phyloP scores from a whole-genome alignment of 2,113 vertebrate species.

The Nycticryphes semicollaris region DNA sequence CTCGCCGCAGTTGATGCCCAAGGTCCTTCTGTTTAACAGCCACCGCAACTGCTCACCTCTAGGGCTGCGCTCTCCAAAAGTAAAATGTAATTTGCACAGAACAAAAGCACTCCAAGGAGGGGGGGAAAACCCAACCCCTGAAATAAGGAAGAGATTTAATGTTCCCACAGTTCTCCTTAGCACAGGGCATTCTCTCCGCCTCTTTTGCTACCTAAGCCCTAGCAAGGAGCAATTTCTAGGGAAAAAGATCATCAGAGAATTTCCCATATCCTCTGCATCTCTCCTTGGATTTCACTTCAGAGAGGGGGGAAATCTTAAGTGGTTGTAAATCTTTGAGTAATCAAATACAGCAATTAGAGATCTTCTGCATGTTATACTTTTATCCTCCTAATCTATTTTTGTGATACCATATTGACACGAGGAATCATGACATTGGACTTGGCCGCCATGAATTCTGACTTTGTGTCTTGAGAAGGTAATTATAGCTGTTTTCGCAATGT shows the following conservation, averaged over 20 bases:
- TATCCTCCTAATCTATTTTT: neutral
- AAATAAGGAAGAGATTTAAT: neutral
- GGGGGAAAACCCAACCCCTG: neutral
- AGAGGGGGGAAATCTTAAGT: neutral
- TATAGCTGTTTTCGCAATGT: neutral
- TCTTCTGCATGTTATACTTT: neutral
- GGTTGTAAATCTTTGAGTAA: slow-evolving; percentile 47
- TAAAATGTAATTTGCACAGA: neutral
- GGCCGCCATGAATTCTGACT: neutral
- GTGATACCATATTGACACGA: slow-evolving; percentile 4
- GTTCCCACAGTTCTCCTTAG: slow-evolving; percentile 17
- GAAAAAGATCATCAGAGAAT: neutral
- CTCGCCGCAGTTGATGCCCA: rapidly evolving
- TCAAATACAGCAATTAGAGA: slow-evolving; percentile 45
- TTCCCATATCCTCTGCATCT: slow-evolving; percentile 22
- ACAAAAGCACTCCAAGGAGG: neutral
- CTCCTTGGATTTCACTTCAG: slow-evolving; percentile 56
- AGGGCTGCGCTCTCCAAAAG: neutral
- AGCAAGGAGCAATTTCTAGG: neutral
- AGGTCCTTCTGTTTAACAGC: neutral
- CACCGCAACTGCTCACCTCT: rapidly evolving
- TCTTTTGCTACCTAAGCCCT: neutral
- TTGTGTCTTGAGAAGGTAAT: neutral
- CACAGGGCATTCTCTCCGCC: neutral
- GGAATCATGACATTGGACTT: neutral